phyloP scores from a whole-genome alignment of 2,797 vertebrate species.

The Danio albolineatus region DNA sequence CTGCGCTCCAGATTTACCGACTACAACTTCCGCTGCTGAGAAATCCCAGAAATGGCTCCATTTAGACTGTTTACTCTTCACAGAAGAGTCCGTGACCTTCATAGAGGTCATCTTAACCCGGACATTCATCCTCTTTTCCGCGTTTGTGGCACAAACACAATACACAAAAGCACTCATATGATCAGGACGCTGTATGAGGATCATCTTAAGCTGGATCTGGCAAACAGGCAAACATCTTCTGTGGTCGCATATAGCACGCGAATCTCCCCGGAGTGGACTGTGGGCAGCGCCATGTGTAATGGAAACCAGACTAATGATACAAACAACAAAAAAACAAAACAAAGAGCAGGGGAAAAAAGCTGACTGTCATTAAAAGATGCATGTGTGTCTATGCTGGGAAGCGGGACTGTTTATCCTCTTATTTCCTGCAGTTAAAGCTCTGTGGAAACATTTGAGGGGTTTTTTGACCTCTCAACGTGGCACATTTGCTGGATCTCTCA shows the following conservation, averaged over 20 bases:
- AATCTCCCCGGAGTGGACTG: conserved; percentile 54
- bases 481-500: conserved; percentile 54
- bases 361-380: conserved; percentile 58
- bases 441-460: conserved; percentile 37
- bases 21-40: too few relatives aligned
- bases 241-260: conserved; percentile 56
- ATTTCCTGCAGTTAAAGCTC: conserved; percentile 35
- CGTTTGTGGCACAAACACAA: conserved; percentile 12
- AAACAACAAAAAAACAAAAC: conserved; percentile 59
- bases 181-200: conserved; percentile 46
- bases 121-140: conserved; percentile 27
- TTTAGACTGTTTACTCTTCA: conserved; percentile 29
- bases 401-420: conserved; percentile 44
- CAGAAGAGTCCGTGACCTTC: conserved; percentile 41
- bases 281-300: conserved; percentile 58
- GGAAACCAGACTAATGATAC: conserved; percentile 62
- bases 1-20: too few relatives aligned
- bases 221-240: conserved; percentile 51
- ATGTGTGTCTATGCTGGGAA: conserved; percentile 40
- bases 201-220: conserved; percentile 51
- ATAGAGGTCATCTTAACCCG: conserved; percentile 18
- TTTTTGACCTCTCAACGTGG: conserved; percentile 47
- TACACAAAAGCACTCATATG: conserved; percentile 1
- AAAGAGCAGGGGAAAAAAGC: conserved; percentile 33
- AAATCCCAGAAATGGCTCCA: too few relatives aligned